Percentiles rank a stretch among this genome's conserved stretches.
Conservation (phyloP, 2,113 vertebrate genomes). For the Platanista minor region DNA sequence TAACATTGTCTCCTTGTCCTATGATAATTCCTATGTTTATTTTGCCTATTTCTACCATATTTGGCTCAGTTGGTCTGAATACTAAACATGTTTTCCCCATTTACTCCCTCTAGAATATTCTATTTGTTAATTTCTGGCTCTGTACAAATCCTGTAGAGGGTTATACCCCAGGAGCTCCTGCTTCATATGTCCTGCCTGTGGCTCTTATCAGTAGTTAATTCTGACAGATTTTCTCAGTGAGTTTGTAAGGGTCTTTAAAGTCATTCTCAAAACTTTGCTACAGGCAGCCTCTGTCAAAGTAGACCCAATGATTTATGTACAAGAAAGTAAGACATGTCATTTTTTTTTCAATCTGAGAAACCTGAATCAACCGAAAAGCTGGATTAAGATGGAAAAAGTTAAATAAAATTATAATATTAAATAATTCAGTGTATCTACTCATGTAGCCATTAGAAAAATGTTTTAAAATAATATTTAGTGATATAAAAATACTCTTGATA, state of each 20-base stretch:
- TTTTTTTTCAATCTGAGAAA: constrained; percentile 10
- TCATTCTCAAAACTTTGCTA: constrained; percentile 40
- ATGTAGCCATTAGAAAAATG: not conserved
- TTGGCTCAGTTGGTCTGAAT: not conserved
- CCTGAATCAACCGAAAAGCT: not conserved
- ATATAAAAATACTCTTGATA: not conserved
- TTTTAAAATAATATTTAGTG: not conserved
- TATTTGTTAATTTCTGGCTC: not conserved
- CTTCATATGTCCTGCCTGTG: not conserved
- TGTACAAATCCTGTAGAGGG: not conserved
- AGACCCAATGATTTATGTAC: constrained; percentile 40
- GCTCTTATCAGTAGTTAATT: constrained; percentile 41
- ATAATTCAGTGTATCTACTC: not conserved
- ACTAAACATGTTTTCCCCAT: not conserved
- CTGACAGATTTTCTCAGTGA: constrained; percentile 53
- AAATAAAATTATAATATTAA: constrained; percentile 13
- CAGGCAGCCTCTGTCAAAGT: constrained; percentile 34
- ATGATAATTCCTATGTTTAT: not conserved
- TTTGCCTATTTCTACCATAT: not conserved
- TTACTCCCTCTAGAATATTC: not conserved
- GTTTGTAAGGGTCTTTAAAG: constrained; percentile 38
- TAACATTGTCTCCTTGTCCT: not conserved
- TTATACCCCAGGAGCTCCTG: not conserved
- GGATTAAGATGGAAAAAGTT: not conserved
- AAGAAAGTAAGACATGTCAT: not conserved